Base-by-base conservation (phyloP, 2,888 invertebrate genomes). In the Eueremaeus valkanovi region DNA sequence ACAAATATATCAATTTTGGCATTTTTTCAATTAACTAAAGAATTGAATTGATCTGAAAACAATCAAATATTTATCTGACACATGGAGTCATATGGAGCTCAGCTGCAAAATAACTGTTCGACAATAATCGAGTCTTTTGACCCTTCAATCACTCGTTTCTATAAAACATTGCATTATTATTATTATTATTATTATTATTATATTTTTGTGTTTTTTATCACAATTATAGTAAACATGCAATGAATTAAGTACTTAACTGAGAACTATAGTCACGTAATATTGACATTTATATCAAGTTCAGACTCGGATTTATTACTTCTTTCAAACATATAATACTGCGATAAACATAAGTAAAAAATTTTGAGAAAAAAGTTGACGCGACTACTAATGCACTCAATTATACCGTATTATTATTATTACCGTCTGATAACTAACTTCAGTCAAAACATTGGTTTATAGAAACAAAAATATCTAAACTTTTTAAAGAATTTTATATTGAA, bases 301-400 rank as follows among this genome's bases (percentile, higher is more conserved):
- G n/a, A n/a, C n/a, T n/a, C n/a, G n/a, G n/a, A n/a, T 61, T 61
- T 61, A 18, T 29, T 11, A 13, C 16, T 61, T 61, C 2, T 27
- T 61, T 31, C 11, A 3, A 61, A 29, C 31, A n/a, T 61, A 21
- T 13, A 29, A 29, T 31, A 61, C 58, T 61, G 29, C 6, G 21
- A n/a, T 3, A 21, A 51, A 51, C 16, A 5, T 16, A 51, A 51
- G 58, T 24, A 55, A 61, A 61, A 61, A 61, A 29, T 16, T 3
- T 31, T n/a, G 29, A 29, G 27, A 61, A 61, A 61, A 61, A 61
- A 61, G 58, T 61, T 61, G 58, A 31, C 58, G 58, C 58, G 58
- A 61, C 58, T 61, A 31, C 6, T 16, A 31, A n/a, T n/a, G n/a
- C n/a, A n/a, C n/a, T n/a, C n/a, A n/a, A n/a, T n/a, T n/a, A n/a